Percentiles rank a stretch among this genome's conserved stretches.
These are phyloP conservation scores for Drosophila nr. fundita DNA, from an alignment of 2,888 invertebrate species.

Conservation along the genomic window DNA sequence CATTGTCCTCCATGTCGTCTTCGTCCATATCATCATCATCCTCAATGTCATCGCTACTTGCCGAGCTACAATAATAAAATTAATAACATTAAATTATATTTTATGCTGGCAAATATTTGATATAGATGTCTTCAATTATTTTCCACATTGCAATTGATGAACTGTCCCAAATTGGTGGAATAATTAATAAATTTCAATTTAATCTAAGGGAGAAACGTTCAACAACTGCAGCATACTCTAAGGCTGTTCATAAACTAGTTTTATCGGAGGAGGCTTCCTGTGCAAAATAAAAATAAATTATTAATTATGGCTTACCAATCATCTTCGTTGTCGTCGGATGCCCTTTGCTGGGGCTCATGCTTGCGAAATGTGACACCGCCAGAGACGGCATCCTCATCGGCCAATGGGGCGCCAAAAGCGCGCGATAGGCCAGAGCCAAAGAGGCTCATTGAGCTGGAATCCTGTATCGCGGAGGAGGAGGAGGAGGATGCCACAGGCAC, in stretches of 20 bases:
- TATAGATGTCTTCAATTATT: not conserved
- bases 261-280: not conserved
- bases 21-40: slow-evolving; percentile 57
- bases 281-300: not conserved
- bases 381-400: slow-evolving; percentile 68
- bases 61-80: slow-evolving; percentile 25
- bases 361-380: slow-evolving; percentile 77
- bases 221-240: slow-evolving; percentile 18
- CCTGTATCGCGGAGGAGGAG: slow-evolving; percentile 8
- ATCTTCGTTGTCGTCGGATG: slow-evolving; percentile 45
- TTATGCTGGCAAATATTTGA: too few relatives aligned
- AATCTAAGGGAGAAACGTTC: not conserved
- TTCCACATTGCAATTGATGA: not conserved
- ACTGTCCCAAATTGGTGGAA: not conserved
- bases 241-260: slow-evolving; percentile 5
- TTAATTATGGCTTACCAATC: slow-evolving; percentile 44
- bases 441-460: slow-evolving; percentile 33
- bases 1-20: slow-evolving; percentile 47
- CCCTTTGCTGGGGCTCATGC: slow-evolving; percentile 30
- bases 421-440: slow-evolving; percentile 74
- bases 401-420: slow-evolving; percentile 78
- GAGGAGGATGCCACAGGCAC: slow-evolving; percentile 17
- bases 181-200: not conserved
- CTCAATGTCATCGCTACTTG: slow-evolving; percentile 56
- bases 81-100: not conserved